Percentiles rank a stretch among this genome's conserved stretches.
Evolutionary conservation across 2,797 vertebrate genomes (phyloP).

Genomic region (Eutrigla gurnardus): DNA sequence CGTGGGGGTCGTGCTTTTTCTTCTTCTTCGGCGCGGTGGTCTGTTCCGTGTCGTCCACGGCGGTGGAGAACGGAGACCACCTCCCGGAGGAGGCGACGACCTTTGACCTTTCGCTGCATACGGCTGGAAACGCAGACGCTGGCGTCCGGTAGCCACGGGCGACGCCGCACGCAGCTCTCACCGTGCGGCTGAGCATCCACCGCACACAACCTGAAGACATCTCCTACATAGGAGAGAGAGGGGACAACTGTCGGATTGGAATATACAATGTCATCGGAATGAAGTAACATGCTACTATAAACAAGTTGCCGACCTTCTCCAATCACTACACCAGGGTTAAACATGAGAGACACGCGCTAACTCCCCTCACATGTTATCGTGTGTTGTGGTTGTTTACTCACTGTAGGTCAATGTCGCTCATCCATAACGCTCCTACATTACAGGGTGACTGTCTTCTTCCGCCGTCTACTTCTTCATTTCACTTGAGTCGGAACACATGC

Average conservation of each 20-base stretch:
- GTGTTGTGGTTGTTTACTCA: constrained; percentile 29
- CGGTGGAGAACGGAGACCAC: constrained; percentile 69
- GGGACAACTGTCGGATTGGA: not conserved
- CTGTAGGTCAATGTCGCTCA: constrained; percentile 36
- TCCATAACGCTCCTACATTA: constrained; percentile 8
- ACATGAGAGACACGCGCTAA: no score
- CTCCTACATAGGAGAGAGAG: constrained; percentile 51
- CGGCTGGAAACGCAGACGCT: not conserved
- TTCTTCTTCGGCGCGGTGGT: constrained; percentile 51
- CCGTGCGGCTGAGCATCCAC: constrained; percentile 76
- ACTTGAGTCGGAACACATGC: not conserved
- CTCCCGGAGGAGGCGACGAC: constrained; percentile 37
- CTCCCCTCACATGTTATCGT: no score
- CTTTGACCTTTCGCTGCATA: constrained; percentile 16
- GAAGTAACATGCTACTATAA: not conserved
- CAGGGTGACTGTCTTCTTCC: constrained; percentile 57
- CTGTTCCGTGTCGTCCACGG: constrained; percentile 41
- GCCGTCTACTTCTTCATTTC: constrained; percentile 36
- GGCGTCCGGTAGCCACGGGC: constrained; percentile 48
- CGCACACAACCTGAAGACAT: constrained; percentile 86
- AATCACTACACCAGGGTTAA: not conserved
- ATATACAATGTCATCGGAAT: not conserved
- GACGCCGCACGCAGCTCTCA: constrained; percentile 53
- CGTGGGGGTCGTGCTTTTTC: constrained; percentile 50
- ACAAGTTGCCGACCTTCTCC: not conserved